phyloP scores from a whole-genome alignment of 2,888 invertebrate genomes.

The Eilema depressum region DNA sequence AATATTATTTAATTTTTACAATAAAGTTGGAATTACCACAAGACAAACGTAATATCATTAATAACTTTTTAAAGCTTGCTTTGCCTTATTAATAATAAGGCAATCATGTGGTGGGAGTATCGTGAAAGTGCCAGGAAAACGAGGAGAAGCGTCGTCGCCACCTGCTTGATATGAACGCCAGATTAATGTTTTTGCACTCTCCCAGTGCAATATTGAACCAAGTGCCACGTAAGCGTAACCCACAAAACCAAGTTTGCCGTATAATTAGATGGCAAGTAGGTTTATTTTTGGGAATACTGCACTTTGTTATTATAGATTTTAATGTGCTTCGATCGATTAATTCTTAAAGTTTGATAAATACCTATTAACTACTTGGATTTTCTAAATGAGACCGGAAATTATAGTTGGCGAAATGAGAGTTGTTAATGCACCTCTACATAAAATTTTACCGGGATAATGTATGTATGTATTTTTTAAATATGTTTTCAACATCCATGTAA shows the following conservation, averaged over 20 bases:
- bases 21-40: too few relatives aligned
- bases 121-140: constrained; percentile 44
- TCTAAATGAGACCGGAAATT: too few relatives aligned
- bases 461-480: too few relatives aligned
- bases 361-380: too few relatives aligned
- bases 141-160: constrained; percentile 46
- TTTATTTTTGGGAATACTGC: background rate
- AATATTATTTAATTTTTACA: too few relatives aligned
- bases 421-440: too few relatives aligned
- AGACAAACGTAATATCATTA: too few relatives aligned
- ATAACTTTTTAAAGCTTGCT: too few relatives aligned
- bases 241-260: background rate
- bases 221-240: background rate
- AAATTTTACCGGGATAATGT: too few relatives aligned
- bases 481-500: too few relatives aligned
- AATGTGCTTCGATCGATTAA: background rate
- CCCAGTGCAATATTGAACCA: constrained; percentile 25
- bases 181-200: constrained; percentile 52
- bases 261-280: constrained; percentile 4
- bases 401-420: too few relatives aligned
- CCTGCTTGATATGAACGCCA: constrained; percentile 48
- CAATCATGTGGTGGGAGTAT: constrained; percentile 41
- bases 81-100: constrained; percentile 51
- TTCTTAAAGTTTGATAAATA: background rate
- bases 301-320: background rate